A percentile compares a stretch with the other conserved stretches of the same genome.
Evolutionary conservation across 2,113 vertebrate genomes (phyloP).

Genomic region (Geococcyx californianus): DNA sequence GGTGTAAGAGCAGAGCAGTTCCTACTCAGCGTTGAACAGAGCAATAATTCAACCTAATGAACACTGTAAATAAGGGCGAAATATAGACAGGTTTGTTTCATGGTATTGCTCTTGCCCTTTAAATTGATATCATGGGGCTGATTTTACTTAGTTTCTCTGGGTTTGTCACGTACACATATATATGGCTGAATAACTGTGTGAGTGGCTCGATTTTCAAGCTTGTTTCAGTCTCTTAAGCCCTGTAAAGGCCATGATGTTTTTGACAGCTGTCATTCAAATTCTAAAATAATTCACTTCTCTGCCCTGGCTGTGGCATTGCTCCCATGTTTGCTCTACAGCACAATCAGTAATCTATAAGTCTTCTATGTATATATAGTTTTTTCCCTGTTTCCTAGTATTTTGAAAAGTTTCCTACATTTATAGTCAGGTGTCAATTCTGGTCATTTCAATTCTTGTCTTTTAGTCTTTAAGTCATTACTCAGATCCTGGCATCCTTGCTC

Average conservation of each 20-base stretch:
- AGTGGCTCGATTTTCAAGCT: not conserved
- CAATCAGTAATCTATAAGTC: not conserved
- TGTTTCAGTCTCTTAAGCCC: not conserved
- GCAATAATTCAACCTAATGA: not conserved
- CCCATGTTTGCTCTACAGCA: not conserved
- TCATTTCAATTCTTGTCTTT: not conserved
- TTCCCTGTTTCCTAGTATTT: not conserved
- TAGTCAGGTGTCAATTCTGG: not conserved
- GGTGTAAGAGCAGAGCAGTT: not conserved
- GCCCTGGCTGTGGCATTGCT: not conserved
- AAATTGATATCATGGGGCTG: not conserved
- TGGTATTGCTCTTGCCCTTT: not conserved
- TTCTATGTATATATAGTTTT: not conserved
- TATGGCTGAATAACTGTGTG: not conserved
- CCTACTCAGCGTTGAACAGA: not conserved
- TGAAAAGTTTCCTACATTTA: not conserved
- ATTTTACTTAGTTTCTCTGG: not conserved
- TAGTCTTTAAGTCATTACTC: not conserved
- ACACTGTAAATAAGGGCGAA: conserved; percentile 8
- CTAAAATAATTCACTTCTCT: not conserved
- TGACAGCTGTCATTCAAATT: conserved; percentile 5
- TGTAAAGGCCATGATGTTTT: not conserved
- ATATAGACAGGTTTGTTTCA: not conserved
- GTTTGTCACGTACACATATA: not conserved
- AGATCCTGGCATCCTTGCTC: not conserved